Percentiles rank a stretch among this genome's conserved stretches.
Conservation (phyloP, 2,797 vertebrate species). For the Caiman crocodilus region DNA sequence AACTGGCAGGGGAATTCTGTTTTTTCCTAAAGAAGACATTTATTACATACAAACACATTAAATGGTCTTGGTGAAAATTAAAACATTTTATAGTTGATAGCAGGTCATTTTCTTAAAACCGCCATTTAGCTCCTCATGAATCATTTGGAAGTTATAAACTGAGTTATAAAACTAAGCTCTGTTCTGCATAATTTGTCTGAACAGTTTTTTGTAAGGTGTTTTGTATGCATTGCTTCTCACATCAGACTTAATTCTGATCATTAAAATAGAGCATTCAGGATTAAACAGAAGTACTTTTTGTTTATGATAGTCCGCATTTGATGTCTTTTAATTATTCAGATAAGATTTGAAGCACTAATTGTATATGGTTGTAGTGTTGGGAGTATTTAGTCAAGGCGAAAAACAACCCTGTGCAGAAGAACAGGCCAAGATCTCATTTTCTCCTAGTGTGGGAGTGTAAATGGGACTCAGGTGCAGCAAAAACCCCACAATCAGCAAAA, state of each 20-base stretch:
- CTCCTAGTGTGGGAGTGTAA: neutral
- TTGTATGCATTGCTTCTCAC: neutral
- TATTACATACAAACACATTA: neutral
- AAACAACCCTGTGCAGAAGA: neutral
- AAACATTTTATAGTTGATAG: neutral
- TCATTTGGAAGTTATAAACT: slow-evolving; percentile 7
- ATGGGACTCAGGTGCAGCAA: neutral
- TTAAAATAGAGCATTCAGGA: neutral
- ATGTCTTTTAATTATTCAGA: neutral
- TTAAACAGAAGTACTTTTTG: neutral
- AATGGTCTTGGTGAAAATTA: neutral
- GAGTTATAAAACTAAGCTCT: neutral
- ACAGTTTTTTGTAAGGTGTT: neutral
- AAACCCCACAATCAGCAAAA: neutral
- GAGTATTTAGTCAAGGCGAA: neutral
- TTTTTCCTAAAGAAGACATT: neutral
- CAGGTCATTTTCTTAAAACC: neutral
- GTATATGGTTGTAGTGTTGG: neutral
- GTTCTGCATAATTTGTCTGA: neutral
- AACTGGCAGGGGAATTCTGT: neutral
- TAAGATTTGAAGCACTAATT: neutral
- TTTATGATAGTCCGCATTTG: neutral
- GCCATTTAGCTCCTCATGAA: neutral
- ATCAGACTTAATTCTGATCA: neutral
- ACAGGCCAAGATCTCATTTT: neutral